phyloP scores from a whole-genome alignment of 2,113 vertebrate genomes.

The Silurus glanis region DNA sequence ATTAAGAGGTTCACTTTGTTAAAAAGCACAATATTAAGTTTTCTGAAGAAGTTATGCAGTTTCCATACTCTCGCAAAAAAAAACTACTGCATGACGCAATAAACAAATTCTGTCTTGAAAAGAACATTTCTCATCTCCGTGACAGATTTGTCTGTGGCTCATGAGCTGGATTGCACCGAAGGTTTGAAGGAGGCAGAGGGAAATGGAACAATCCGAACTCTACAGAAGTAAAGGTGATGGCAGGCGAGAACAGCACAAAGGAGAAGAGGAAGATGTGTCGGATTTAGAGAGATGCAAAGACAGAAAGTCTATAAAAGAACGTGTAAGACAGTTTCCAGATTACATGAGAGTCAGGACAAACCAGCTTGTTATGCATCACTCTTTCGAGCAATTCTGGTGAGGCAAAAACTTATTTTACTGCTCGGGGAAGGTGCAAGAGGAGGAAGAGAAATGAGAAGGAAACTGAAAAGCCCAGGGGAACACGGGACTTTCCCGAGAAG shows the following conservation, averaged over 20 bases:
- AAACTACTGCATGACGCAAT: conserved; percentile 2
- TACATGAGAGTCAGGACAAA: not conserved
- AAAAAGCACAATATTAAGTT: not conserved
- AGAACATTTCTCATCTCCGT: not conserved
- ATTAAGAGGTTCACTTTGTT: not conserved
- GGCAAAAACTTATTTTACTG: not conserved
- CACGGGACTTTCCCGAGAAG: too few relatives aligned
- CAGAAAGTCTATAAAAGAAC: too few relatives aligned
- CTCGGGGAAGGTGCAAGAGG: too few relatives aligned
- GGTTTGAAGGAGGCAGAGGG: conserved; percentile 10
- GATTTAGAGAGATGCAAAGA: conserved; percentile 3
- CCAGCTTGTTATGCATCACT: not conserved
- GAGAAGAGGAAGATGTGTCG: not conserved
- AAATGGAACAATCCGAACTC: not conserved
- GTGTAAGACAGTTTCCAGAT: not conserved
- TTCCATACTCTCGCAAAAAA: not conserved
- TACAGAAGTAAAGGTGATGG: conserved; percentile 21
- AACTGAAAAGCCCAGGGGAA: too few relatives aligned
- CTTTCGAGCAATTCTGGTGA: not conserved
- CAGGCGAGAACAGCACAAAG: not conserved
- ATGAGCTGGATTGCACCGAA: conserved; percentile 13
- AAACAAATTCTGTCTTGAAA: not conserved
- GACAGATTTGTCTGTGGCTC: conserved; percentile 14
- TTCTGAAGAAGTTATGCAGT: conserved; percentile 5
- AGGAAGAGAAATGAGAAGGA: too few relatives aligned